Percentiles rank a stretch among this genome's conserved stretches.
phyloP scores from a whole-genome alignment of 1,140 invertebrate genomes.

The Cotesia glomerata region DNA sequence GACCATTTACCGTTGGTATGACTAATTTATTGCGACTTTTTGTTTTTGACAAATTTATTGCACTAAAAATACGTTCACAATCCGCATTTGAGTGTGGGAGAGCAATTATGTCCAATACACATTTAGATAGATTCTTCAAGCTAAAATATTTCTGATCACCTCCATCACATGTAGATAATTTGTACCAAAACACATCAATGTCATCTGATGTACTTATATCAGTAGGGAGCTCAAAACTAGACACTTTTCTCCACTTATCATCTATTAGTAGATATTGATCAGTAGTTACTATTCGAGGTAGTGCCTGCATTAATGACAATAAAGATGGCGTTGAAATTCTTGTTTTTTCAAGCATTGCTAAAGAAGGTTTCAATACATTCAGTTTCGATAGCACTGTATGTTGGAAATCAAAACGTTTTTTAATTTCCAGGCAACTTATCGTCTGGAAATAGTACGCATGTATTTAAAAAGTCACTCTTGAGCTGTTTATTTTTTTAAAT shows the following conservation, averaged over 20 bases:
- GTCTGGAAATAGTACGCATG: conserved; percentile 44
- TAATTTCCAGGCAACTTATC: conserved; percentile 46
- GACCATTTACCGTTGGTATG: conserved; percentile 10
- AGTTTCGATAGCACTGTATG: conserved; percentile 27
- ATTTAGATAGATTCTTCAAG: conserved; percentile 20
- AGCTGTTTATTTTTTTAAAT: conserved; percentile 36
- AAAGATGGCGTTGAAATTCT: conserved; percentile 12
- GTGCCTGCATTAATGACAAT: conserved; percentile 1
- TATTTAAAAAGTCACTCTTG: conserved; percentile 29
- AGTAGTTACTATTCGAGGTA: conserved; percentile 6
- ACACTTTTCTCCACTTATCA: conserved; percentile 30
- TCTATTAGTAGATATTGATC: conserved; percentile 15
- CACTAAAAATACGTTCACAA: conserved; percentile 25
- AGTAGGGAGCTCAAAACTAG: conserved; percentile 6
- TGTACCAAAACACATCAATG: conserved; percentile 4
- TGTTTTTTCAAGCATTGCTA: conserved; percentile 4
- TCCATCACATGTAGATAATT: neutral
- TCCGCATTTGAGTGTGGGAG: conserved; percentile 30
- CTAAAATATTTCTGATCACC: conserved; percentile 4
- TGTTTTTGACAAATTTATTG: conserved; percentile 27
- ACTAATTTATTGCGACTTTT: conserved; percentile 23
- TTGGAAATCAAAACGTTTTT: conserved; percentile 47
- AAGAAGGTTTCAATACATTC: conserved; percentile 10
- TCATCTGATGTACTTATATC: conserved; percentile 1
- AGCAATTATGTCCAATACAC: conserved; percentile 16